Conservation (phyloP, 2,797 vertebrate genomes). For the Pseudochirops cupreus region DNA sequence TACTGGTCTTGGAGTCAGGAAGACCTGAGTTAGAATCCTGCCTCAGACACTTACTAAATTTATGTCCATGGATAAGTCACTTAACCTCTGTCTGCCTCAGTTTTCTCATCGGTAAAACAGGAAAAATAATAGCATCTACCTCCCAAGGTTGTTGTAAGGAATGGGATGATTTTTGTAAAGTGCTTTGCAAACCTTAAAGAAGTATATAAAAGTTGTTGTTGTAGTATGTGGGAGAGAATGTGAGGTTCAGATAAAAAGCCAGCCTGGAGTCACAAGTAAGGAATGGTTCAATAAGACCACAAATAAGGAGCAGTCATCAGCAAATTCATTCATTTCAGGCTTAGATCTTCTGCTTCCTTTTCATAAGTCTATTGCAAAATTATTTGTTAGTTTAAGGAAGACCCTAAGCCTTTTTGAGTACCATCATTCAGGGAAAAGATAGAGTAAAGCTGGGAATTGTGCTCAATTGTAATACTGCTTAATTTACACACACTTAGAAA, state of each 20-base stretch:
- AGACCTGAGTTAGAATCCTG: neutral
- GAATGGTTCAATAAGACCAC: neutral
- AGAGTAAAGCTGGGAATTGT: neutral
- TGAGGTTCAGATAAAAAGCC: neutral
- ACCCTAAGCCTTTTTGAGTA: neutral
- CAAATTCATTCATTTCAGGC: neutral
- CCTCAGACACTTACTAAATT: neutral
- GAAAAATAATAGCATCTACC: neutral
- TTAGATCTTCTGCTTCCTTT: neutral
- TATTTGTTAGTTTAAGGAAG: neutral
- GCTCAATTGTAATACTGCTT: slow-evolving; percentile 24
- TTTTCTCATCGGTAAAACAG: neutral
- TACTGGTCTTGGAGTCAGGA: neutral
- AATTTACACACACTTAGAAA: neutral
- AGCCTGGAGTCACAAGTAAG: neutral
- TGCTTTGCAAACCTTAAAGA: neutral
- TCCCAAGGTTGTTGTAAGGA: neutral
- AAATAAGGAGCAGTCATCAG: neutral
- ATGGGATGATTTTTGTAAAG: neutral
- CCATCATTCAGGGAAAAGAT: neutral
- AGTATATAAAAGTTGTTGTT: neutral
- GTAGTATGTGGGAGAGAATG: neutral
- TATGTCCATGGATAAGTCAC: neutral
- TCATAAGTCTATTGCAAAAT: neutral
- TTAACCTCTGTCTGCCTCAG: neutral